Evolutionary conservation across 2,113 vertebrate species (phyloP).

Genomic region (Phaethon lepturus): DNA sequence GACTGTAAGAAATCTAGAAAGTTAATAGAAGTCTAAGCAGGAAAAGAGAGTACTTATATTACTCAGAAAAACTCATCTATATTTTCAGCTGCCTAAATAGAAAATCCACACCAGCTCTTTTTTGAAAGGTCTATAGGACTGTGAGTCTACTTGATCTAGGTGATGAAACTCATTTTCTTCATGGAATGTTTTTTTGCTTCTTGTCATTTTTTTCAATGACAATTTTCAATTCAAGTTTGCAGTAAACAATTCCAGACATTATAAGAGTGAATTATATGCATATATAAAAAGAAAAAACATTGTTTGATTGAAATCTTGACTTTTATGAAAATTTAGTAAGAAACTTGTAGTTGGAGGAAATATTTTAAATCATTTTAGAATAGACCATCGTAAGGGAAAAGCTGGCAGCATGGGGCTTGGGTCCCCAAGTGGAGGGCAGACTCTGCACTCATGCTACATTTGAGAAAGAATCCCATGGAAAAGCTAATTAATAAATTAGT

Average conservation of each 20-base stretch:
- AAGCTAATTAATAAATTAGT: neutral
- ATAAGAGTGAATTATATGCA: neutral
- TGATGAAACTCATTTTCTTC: neutral
- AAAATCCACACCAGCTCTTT: neutral
- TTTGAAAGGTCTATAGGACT: neutral
- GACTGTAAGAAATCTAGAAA: neutral
- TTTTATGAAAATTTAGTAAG: neutral
- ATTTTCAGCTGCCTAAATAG: neutral
- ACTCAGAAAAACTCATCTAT: neutral
- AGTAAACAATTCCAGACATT: neutral
- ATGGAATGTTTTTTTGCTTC: neutral
- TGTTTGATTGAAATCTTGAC: neutral
- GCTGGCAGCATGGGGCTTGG: neutral
- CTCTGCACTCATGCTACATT: neutral
- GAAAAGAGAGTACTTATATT: neutral
- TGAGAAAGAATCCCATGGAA: neutral
- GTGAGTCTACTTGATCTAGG: neutral
- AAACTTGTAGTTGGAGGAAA: neutral
- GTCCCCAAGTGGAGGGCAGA: neutral
- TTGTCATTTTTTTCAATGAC: neutral
- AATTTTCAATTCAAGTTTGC: too few relatives aligned
- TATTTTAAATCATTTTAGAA: neutral
- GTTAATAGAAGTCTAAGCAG: neutral
- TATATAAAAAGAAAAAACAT: rapidly evolving
- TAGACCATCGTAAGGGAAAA: neutral